Conservation (phyloP, 2,113 vertebrate genomes). For the Limanda limanda region DNA sequence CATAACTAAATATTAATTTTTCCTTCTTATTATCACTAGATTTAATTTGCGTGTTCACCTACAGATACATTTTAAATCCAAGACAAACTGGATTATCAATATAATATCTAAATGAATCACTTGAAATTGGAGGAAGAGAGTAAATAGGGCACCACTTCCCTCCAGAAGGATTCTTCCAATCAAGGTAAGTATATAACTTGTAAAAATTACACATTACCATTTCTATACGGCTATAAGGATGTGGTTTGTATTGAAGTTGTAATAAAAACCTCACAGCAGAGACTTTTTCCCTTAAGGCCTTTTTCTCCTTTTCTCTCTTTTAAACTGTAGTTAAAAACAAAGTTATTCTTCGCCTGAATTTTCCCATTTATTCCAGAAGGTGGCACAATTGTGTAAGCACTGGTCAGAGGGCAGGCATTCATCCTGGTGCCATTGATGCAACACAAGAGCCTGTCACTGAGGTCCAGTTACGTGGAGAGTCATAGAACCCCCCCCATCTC, state of each 20-base stretch:
- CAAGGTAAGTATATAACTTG: neutral
- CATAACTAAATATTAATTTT: too few relatives aligned
- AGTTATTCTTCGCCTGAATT: conserved; percentile 11
- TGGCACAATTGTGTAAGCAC: conserved; percentile 81
- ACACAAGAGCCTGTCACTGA: conserved; percentile 23
- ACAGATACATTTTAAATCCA: too few relatives aligned
- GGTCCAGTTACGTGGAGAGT: conserved; percentile 40
- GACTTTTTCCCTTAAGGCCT: too few relatives aligned
- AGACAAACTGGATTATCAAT: neutral
- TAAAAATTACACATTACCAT: neutral
- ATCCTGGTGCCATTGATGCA: neutral
- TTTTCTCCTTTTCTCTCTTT: neutral
- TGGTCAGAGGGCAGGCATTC: conserved; percentile 42
- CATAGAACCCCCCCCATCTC: conserved; percentile 25
- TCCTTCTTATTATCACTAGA: too few relatives aligned
- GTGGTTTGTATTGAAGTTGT: too few relatives aligned
- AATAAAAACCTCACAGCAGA: too few relatives aligned
- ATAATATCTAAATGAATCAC: neutral
- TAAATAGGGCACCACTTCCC: neutral
- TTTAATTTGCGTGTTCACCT: too few relatives aligned
- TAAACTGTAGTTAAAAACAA: neutral
- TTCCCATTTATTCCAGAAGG: conserved; percentile 74
- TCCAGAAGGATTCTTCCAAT: neutral
- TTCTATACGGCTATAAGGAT: neutral
- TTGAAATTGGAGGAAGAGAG: too few relatives aligned